Evolutionary conservation across 2,113 vertebrate species (phyloP).

Genomic region (Todiramphus saurophagus): DNA sequence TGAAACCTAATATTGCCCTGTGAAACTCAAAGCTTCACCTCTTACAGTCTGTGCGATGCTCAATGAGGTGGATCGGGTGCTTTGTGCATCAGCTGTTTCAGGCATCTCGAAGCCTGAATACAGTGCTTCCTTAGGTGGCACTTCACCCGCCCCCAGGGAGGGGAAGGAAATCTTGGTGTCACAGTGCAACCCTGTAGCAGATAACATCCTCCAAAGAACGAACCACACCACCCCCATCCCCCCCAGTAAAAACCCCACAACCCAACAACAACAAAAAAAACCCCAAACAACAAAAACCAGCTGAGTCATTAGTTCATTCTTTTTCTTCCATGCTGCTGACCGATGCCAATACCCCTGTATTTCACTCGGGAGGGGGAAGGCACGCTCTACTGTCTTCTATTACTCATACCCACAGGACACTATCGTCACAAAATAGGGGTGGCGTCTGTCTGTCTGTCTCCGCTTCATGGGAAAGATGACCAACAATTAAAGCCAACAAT

Average conservation of each 20-base stretch:
- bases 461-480: constrained; percentile 50
- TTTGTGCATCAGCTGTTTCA: constrained; percentile 32
- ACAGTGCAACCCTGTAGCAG: background rate
- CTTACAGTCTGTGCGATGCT: background rate
- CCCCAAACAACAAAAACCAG: background rate
- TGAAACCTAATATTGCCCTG: constrained; percentile 14
- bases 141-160: background rate
- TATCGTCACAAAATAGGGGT: background rate
- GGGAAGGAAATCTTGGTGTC: background rate
- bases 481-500: constrained; percentile 52
- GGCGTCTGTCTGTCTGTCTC: constrained; percentile 57
- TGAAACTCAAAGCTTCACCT: background rate
- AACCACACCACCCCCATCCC: background rate
- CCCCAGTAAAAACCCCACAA: too few relatives aligned
- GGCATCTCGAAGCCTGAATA: background rate
- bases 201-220: background rate
- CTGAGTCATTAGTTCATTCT: background rate
- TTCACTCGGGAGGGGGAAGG: background rate
- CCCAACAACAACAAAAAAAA: too few relatives aligned
- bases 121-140: background rate
- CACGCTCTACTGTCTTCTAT: constrained; percentile 39
- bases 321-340: background rate
- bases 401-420: constrained; percentile 41
- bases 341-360: background rate
- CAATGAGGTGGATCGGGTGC: background rate